These are phyloP conservation scores for Coilia nasus DNA, from an alignment of 2,797 vertebrate genomes.

Conservation along the genomic window DNA sequence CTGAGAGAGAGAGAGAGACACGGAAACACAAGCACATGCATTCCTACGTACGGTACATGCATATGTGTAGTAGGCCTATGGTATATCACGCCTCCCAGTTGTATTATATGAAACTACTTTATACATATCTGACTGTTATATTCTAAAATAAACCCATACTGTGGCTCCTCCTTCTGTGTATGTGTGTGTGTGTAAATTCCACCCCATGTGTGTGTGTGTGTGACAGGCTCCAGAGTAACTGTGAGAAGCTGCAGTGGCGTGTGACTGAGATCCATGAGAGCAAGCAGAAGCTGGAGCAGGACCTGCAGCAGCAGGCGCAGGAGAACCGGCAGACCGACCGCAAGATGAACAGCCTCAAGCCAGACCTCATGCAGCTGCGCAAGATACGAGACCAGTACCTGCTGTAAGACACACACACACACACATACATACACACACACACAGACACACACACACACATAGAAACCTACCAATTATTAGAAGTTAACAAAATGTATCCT, in stretches of 20 bases:
- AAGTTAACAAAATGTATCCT: too few relatives aligned
- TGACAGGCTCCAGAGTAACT: conserved; percentile 85
- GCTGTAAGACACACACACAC: conserved; percentile 71
- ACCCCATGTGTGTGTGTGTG: neutral
- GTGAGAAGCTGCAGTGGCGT: conserved; percentile 86
- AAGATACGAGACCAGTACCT: conserved; percentile 92
- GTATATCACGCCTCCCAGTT: neutral
- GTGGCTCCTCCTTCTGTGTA: neutral
- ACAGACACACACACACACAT: neutral
- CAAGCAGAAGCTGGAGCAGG: conserved; percentile 87
- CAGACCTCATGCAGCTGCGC: conserved; percentile 91
- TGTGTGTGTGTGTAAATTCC: neutral
- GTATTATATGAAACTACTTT: neutral
- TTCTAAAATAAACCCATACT: conserved; percentile 7
- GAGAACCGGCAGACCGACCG: conserved; percentile 94
- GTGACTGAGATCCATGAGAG: conserved; percentile 91
- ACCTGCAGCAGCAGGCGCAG: conserved; percentile 85
- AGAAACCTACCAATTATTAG: too few relatives aligned
- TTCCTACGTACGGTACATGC: too few relatives aligned
- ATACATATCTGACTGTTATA: neutral
- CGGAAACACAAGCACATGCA: conserved; percentile 2
- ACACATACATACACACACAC: neutral
- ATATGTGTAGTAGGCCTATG: neutral
- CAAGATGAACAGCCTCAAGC: conserved; percentile 95
- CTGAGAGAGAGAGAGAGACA: too few relatives aligned